Percentiles rank a stretch among this genome's conserved stretches.
Conservation (phyloP, 1,140 invertebrate genomes). For the Achatina immaculata region DNA sequence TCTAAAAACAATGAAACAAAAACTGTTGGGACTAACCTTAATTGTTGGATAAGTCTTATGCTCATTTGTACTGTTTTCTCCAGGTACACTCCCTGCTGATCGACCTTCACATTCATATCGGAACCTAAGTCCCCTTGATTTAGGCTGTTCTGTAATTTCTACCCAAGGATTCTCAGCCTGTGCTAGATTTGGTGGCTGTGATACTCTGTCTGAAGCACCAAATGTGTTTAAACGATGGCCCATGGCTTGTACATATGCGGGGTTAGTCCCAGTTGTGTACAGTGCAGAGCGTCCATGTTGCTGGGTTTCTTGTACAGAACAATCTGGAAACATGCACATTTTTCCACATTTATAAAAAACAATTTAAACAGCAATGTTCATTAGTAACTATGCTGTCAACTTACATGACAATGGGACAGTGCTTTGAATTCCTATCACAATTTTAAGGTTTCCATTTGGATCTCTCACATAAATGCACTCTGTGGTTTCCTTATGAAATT, state of each 20-base stretch:
- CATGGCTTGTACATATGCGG: not conserved
- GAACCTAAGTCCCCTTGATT: slow-evolving; percentile 89
- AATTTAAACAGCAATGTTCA: not conserved
- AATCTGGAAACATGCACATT: not conserved
- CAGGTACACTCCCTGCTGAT: slow-evolving; percentile 94
- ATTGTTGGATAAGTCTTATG: slow-evolving; percentile 95
- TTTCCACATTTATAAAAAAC: not conserved
- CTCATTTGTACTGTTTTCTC: slow-evolving; percentile 87
- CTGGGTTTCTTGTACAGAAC: not conserved
- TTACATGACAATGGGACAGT: no score
- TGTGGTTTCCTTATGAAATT: no score
- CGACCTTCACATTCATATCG: slow-evolving; percentile 96
- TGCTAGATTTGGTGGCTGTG: not conserved
- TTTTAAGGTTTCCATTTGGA: no score
- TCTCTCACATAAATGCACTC: no score
- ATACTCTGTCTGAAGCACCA: not conserved
- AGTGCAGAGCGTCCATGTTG: not conserved
- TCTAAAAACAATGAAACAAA: no score
- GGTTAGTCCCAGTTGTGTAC: not conserved
- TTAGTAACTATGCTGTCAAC: not conserved
- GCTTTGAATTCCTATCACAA: no score
- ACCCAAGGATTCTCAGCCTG: slow-evolving; percentile 64
- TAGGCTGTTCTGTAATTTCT: slow-evolving; percentile 91
- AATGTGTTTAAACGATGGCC: not conserved
- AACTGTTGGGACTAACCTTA: slow-evolving; percentile 72